Conservation (phyloP, 2,113 vertebrate genomes). For the Sinocyclocheilus rhinocerous region DNA sequence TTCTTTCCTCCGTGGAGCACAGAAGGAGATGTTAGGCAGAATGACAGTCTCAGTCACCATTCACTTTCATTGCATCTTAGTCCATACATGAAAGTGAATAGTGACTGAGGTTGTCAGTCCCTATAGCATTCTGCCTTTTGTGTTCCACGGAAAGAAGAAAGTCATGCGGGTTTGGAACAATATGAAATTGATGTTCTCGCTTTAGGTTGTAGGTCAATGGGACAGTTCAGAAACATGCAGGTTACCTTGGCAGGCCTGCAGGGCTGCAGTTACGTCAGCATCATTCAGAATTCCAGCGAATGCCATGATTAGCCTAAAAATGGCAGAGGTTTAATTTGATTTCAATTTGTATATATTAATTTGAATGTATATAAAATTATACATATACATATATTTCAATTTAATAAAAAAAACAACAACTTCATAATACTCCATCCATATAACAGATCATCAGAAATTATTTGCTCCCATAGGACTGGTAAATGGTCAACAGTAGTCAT, state of each 20-base stretch:
- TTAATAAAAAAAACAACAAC: background rate
- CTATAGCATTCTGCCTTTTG: constrained; percentile 2
- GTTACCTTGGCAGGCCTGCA: constrained; percentile 78
- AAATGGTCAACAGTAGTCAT: background rate
- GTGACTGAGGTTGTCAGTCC: background rate
- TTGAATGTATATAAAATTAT: background rate
- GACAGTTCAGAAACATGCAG: background rate
- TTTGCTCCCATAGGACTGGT: background rate
- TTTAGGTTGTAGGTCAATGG: background rate
- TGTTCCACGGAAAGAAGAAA: constrained; percentile 1
- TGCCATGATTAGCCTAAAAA: constrained; percentile 73
- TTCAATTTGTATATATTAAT: background rate
- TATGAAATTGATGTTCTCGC: background rate
- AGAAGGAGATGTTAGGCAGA: background rate
- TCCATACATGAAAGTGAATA: constrained; percentile 12
- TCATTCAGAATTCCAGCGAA: constrained; percentile 74
- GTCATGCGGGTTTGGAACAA: background rate
- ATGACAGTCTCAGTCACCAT: background rate
- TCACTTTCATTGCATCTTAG: background rate
- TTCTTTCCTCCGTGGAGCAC: constrained; percentile 6
- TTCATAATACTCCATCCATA: background rate
- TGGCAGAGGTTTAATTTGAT: constrained; percentile 49
- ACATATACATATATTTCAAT: background rate
- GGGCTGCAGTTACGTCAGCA: constrained; percentile 81
- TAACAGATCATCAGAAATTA: background rate